Base-by-base conservation (phyloP, 1,140 invertebrate genomes). In the Cephus cinctus region DNA sequence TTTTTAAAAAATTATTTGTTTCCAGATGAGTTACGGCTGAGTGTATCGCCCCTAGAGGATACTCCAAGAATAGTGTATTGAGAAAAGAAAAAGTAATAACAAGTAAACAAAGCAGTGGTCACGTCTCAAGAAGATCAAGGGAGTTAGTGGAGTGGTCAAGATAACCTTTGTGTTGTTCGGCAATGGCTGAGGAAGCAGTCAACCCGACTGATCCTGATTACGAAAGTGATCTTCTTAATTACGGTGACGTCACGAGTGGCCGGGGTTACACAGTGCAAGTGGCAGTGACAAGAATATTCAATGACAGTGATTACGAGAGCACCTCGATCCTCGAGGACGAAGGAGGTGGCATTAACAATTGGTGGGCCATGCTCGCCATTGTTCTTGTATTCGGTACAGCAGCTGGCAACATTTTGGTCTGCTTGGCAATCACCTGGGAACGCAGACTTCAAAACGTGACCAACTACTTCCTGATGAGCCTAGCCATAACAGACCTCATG, bases 401-500 rank as follows among this genome's bases (percentile, higher is more conserved):
- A 0, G 85, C 92, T 23, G 95, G 96, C 1, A 98, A 98, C 73
- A 88, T 95, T 14, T 80, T 98, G 14, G 96, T 98, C 5, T 95
- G 94, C 66, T 74, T 96, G 55, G 94, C 94, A 3, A 90, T 98
- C 42, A 86, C 87, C 50, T 86, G 88, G 79, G 93, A 97, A 67
- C 80, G 87, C 20, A 81, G 90, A 11, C 79, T 98, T 45, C 90
- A 98, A 67, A 96, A 96, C 68, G 90, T 97, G 14, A 98, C 96
- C 48, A 98, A 98, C 74, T 95, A 96, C 67, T 96, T 98, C 67
- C 82, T 98, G 44, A 90, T 97, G 82, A 97, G 94, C 9, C 76
- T 98, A 59, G 94, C 96, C 18, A 87, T 97, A 47, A 96, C 95
- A 4, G 96, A 98, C 77, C 81, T 98, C 11, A 86, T 98, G 77